These are phyloP conservation scores for Aphelocoma coerulescens DNA, from an alignment of 2,113 vertebrate species.

Conservation along the genomic window DNA sequence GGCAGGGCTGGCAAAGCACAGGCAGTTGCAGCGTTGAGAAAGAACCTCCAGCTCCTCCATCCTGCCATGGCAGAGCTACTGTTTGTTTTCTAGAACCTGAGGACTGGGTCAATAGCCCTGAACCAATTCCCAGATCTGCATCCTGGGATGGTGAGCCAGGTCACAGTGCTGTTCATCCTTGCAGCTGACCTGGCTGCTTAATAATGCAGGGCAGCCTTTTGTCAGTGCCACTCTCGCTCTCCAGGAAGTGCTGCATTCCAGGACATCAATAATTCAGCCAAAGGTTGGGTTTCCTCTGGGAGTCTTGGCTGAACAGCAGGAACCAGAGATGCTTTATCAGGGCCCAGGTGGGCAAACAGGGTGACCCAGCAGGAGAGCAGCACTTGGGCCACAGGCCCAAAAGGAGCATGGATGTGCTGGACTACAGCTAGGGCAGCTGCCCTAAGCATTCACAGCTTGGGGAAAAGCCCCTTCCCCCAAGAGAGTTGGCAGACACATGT, in stretches of 20 bases:
- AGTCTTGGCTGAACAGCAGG: conserved; percentile 5
- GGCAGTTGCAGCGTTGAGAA: neutral
- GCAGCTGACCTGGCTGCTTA: conserved; percentile 12
- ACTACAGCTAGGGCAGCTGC: neutral
- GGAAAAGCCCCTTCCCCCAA: neutral
- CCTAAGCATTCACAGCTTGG: neutral
- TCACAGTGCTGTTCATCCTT: neutral
- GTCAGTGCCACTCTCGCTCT: neutral
- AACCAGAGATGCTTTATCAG: neutral
- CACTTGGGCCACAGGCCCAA: neutral
- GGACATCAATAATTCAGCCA: conserved; percentile 65
- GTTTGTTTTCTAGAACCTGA: neutral
- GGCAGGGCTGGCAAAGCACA: neutral
- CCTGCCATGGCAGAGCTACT: neutral
- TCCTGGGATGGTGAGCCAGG: neutral
- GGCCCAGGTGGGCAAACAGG: neutral
- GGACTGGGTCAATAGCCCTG: neutral
- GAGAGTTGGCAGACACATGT: accelerated
- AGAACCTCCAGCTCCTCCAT: neutral
- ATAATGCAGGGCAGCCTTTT: conserved; percentile 62
- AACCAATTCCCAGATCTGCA: neutral
- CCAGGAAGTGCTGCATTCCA: conserved; percentile 49
- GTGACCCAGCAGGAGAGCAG: neutral
- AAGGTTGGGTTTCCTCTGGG: conserved; percentile 50
- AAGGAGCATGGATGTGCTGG: accelerated